Conservation (phyloP, 1,140 invertebrate genomes). For the Drosophila nannoptera region DNA sequence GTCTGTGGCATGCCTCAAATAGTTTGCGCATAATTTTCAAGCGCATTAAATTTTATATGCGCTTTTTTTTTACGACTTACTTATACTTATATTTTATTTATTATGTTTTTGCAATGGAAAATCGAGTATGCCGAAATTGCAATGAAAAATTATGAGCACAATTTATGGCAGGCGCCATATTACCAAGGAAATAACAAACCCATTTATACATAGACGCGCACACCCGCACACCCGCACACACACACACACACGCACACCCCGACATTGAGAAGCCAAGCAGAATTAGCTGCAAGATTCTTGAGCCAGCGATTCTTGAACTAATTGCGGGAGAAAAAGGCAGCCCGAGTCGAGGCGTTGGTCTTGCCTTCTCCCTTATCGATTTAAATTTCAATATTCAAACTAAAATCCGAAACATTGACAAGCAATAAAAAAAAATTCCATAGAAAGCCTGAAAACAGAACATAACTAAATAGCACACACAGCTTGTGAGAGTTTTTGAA, state of each 20-base stretch:
- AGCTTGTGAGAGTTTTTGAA: slow-evolving; percentile 52
- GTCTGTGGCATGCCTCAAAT: slow-evolving; percentile 54
- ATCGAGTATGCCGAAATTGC: slow-evolving; percentile 34
- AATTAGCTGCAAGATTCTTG: slow-evolving; percentile 3
- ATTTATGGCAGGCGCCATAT: slow-evolving; percentile 64
- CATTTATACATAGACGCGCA: slow-evolving; percentile 38
- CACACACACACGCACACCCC: not conserved
- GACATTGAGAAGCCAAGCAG: slow-evolving; percentile 14
- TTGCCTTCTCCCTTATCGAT: too few species aligned
- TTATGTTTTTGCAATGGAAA: slow-evolving; percentile 56
- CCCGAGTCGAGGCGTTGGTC: too few species aligned
- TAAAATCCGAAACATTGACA: slow-evolving; percentile 41
- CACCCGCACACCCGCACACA: not conserved
- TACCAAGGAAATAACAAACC: slow-evolving; percentile 55
- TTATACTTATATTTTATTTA: slow-evolving; percentile 73
- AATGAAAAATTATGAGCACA: slow-evolving; percentile 70
- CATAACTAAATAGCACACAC: slow-evolving; percentile 65
- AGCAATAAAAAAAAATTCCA: slow-evolving; percentile 62
- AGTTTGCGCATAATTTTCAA: slow-evolving; percentile 74
- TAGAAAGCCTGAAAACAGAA: slow-evolving; percentile 35
- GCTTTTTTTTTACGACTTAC: slow-evolving; percentile 62
- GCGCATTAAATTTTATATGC: slow-evolving; percentile 74
- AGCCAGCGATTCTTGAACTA: slow-evolving; percentile 2
- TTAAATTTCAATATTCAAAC: too few species aligned
- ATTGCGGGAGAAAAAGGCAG: not conserved